Conservation (phyloP, 2,888 invertebrate genomes). For the Sepiola atlantica region DNA sequence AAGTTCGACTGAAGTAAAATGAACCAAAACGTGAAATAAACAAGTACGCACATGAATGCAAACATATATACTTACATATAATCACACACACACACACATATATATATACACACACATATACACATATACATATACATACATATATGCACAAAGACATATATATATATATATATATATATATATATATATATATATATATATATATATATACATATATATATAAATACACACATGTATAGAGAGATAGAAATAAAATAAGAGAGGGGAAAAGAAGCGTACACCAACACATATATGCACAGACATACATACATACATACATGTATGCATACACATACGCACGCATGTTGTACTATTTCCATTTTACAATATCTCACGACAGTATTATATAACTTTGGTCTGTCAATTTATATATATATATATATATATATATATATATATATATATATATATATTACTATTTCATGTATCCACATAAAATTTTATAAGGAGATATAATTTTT, state of each 20-base stretch:
- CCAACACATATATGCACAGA: background rate
- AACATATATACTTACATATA: background rate
- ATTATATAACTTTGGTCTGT: too few relatives aligned
- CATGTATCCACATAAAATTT: too few relatives aligned
- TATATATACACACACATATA: background rate
- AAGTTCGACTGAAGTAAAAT: too few relatives aligned
- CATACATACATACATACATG: background rate
- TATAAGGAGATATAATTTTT: too few relatives aligned
- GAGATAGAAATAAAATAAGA: background rate
- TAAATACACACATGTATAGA: background rate
- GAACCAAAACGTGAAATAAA: too few relatives aligned
- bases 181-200: background rate
- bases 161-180: background rate
- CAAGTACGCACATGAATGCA: too few relatives aligned
- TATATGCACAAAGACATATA: background rate
- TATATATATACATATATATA: background rate
- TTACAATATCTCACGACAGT: too few relatives aligned
- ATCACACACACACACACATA: background rate
- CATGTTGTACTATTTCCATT: too few relatives aligned
- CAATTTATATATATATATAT: too few relatives aligned
- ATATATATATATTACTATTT: too few relatives aligned
- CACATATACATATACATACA: background rate
- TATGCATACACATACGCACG: background rate
- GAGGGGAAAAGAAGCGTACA: background rate
- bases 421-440: too few relatives aligned